Percentiles rank a stretch among this genome's conserved stretches.
Evolutionary conservation across 1,140 invertebrate species (phyloP).

Genomic region (Drosophila auraria): DNA sequence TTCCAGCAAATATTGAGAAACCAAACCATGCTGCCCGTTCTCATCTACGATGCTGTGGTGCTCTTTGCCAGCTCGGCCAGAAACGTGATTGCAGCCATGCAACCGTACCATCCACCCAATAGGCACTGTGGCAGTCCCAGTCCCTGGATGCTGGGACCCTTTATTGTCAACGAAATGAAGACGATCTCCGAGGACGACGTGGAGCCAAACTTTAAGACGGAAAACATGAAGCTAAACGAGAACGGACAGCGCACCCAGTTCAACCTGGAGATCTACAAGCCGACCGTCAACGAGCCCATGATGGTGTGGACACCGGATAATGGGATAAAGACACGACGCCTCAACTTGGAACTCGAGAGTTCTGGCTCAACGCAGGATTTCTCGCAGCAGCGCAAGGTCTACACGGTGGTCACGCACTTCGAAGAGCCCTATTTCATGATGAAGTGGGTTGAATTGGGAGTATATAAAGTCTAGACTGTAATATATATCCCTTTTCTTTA

Average conservation of each 20-base stretch:
- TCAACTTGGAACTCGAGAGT: conserved; percentile 46
- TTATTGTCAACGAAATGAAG: conserved; percentile 77
- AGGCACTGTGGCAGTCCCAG: conserved; percentile 40
- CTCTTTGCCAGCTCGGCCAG: conserved; percentile 88
- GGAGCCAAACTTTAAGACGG: conserved; percentile 75
- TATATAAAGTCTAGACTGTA: not conserved
- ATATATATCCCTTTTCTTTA: too few species aligned
- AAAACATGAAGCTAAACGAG: conserved; percentile 89
- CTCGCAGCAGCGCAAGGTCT: conserved; percentile 60
- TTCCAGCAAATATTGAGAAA: conserved; percentile 66
- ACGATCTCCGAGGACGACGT: conserved; percentile 80
- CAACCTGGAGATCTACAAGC: conserved; percentile 90
- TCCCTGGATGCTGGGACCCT: conserved; percentile 65
- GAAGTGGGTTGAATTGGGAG: conserved; percentile 46
- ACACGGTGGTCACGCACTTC: conserved; percentile 72
- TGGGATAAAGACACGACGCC: conserved; percentile 49
- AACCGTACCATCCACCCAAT: conserved; percentile 61
- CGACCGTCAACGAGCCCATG: conserved; percentile 75
- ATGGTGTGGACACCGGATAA: conserved; percentile 73
- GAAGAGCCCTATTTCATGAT: conserved; percentile 83
- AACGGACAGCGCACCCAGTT: conserved; percentile 90
- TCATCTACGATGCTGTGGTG: conserved; percentile 90
- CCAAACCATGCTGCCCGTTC: conserved; percentile 73
- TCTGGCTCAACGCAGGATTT: conserved; percentile 61
- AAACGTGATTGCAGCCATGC: conserved; percentile 63